Base-by-base conservation (phyloP, 2,888 invertebrate genomes). In the Cartodere bifasciata region DNA sequence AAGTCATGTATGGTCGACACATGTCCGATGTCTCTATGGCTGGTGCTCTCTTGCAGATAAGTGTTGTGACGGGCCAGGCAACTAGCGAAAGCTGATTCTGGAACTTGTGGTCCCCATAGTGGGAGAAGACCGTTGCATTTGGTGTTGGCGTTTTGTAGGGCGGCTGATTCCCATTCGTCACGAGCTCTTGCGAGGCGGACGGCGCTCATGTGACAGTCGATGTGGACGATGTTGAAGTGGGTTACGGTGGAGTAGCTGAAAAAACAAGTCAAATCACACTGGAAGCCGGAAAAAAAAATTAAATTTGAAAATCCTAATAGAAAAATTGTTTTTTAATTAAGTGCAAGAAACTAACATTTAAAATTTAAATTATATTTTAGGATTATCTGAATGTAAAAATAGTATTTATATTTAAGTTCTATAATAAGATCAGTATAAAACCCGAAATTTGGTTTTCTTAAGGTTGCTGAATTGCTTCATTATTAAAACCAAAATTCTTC, bases 81-180 rank as follows among this genome's bases (percentile, higher is more conserved):
- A 46, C 85, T 86, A 15, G 91, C 92, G 58, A 91, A 94, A 1
- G 86, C 84, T 0, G 88, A 83, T 56, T 91, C 91, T 0, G 87
- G 80, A 4, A 92, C 90, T 49, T 86, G 82, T 4, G 94, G 92
- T 0, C 95, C 95, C 91, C 95, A 95, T 27, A 98, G 65, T 1
- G 98, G 97, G 43, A 97, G 65, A 38, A 98, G 63, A 0, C 95
- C 95, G 61, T 98, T 98, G 62, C 97, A 97, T 42, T 86, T 83
- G 0, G 95, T 97, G 53, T 95, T 95, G 2, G 94, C 94, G 60
- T 98, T 98, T 62, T 97, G 97, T 23, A 98, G 65, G 4, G 92
- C 90, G 0, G 97, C 97, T 37, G 91, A 87, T 56, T 95, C 95
- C 97, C 95, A 97, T 60, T 97, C 95, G 49, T 95, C 94, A 34